Base-by-base conservation (phyloP, 1,140 invertebrate species). In the Pristionchus pacificus region DNA sequence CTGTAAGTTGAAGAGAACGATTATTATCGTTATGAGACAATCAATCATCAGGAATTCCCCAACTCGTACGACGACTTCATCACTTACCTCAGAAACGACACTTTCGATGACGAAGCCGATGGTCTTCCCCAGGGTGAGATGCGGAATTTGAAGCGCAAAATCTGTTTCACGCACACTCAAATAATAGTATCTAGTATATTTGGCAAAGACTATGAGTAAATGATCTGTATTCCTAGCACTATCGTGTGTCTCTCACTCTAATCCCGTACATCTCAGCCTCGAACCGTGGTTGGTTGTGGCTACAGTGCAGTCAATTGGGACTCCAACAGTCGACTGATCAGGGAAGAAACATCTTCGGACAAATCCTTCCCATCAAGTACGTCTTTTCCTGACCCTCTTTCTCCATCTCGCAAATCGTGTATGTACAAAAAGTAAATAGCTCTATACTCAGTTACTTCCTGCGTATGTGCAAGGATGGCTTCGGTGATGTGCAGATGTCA, bases 321-420 rank as follows among this genome's bases (percentile, higher is more conserved):
- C 27, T 67, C 28, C 65, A 57, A n/a, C 65, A 67, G 65, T 49
- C 65, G 10, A 67, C 65, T 25, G 65, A 67, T 28, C 65, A 57
- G 10, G 65, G 65, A n/a, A 15, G 27, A n/a, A 67, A 67, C 33
- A 67, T 67, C 28, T 67, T 67, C 33, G 33, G 58, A 38, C 33
- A 67, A 27, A 38, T 49, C 2, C 31, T 67, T n/a, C 65, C 65
- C 13, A 67, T 67, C 27, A 49, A 67, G 38, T 49, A 49, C 6
- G 38, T 10, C 6, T 10, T 10, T 49, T n/a, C n/a, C n/a, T n/a
- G n/a, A n/a, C n/a, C n/a, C n/a, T n/a, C n/a, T n/a, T n/a, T n/a
- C n/a, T n/a, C n/a, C n/a, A n/a, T n/a, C n/a, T n/a, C n/a, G n/a
- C n/a, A n/a, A n/a, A n/a, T n/a, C n/a, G n/a, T 10, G 19, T 10